Conservation (phyloP, 2,888 invertebrate species). For the Schizaphis graminum region DNA sequence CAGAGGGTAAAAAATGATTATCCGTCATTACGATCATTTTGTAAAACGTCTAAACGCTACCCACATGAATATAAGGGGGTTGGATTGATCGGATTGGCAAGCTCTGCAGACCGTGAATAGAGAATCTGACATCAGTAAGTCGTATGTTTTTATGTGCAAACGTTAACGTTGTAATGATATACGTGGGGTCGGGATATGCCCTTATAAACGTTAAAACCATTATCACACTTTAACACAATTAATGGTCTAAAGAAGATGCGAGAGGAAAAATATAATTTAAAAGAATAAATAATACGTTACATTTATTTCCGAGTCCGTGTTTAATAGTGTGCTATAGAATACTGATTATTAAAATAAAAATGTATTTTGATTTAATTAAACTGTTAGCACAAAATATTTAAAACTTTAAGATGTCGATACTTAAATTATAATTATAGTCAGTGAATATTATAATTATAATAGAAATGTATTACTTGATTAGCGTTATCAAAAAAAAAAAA, state of each 20-base stretch:
- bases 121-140: constrained; percentile 54
- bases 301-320: not conserved
- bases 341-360: not conserved
- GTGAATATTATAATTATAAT: not conserved
- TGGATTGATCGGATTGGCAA: constrained; percentile 58
- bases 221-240: constrained; percentile 26
- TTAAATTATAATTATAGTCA: not conserved
- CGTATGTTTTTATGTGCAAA: constrained; percentile 40
- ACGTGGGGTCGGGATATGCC: not conserved
- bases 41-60: constrained; percentile 56
- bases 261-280: not conserved
- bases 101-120: constrained; percentile 54
- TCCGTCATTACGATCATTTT: constrained; percentile 66
- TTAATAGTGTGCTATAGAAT: not conserved
- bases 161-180: not conserved
- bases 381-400: not conserved
- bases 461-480: not conserved
- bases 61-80: constrained; percentile 32
- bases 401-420: not conserved
- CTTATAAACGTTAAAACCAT: constrained; percentile 34
- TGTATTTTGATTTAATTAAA: not conserved
- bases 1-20: constrained; percentile 34
- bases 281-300: not conserved
- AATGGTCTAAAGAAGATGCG: not conserved
- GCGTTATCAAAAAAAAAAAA: too few relatives aligned